phyloP scores from a whole-genome alignment of 2,888 invertebrate genomes.

The Amiota minor region DNA sequence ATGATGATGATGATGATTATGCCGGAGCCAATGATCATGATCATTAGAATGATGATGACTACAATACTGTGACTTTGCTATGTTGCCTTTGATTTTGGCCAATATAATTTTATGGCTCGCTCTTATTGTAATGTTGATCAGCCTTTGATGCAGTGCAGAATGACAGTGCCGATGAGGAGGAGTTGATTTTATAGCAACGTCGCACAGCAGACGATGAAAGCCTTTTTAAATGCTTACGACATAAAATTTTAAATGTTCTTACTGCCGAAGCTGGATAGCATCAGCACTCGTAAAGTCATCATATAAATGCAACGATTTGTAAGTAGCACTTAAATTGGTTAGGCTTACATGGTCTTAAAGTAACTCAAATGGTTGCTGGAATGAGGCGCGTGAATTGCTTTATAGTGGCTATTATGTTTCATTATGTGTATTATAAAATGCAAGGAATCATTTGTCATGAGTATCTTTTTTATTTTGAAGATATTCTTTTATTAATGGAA shows the following conservation, averaged over 20 bases:
- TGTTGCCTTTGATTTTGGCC: constrained; percentile 48
- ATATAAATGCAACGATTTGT: too few species aligned
- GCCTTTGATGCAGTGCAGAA: constrained; percentile 5
- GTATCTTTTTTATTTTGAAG: too few species aligned
- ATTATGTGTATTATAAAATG: neutral
- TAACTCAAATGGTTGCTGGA: too few species aligned
- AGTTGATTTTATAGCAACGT: neutral
- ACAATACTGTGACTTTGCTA: too few species aligned
- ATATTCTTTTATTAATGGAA: too few species aligned
- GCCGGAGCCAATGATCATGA: constrained; percentile 19
- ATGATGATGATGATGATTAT: constrained; percentile 3
- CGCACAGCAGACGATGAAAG: constrained; percentile 6
- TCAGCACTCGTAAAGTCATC: too few species aligned
- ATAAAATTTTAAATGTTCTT: constrained; percentile 18
- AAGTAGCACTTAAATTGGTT: too few species aligned
- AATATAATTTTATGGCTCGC: constrained; percentile 64
- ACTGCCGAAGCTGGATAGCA: neutral
- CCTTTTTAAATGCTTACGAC: neutral
- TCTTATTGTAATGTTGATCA: constrained; percentile 54
- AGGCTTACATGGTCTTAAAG: too few species aligned
- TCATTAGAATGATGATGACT: too few species aligned
- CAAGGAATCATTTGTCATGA: neutral
- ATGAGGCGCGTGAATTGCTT: too few species aligned
- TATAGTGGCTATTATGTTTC: neutral
- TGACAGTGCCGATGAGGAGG: too few species aligned